Conservation (phyloP, 2,888 invertebrate genomes). For the Hedya salicella region DNA sequence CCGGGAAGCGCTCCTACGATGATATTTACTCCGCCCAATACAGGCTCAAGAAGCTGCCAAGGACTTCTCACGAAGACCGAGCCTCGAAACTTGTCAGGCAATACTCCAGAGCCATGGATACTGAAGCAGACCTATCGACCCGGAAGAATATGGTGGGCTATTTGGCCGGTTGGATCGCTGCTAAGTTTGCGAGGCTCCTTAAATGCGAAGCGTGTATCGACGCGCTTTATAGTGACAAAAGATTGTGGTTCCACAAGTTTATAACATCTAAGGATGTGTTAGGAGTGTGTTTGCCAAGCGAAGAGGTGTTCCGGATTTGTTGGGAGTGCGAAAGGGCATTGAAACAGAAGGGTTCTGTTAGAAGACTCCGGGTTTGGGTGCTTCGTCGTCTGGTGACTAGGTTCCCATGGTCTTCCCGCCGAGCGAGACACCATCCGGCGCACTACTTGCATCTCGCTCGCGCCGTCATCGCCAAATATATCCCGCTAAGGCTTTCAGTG, state of each 20-base stretch:
- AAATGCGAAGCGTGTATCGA: slow-evolving; percentile 38
- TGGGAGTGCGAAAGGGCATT: slow-evolving; percentile 30
- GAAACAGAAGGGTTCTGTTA: not conserved
- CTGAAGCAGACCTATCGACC: slow-evolving; percentile 7
- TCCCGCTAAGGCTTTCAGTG: not conserved
- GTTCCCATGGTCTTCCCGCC: slow-evolving; percentile 2
- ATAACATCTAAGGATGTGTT: slow-evolving; percentile 18
- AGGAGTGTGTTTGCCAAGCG: slow-evolving; percentile 29
- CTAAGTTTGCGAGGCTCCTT: slow-evolving; percentile 17
- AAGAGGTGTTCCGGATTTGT: slow-evolving; percentile 34
- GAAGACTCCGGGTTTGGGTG: not conserved
- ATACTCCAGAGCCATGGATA: slow-evolving; percentile 17
- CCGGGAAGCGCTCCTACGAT: slow-evolving; percentile 21
- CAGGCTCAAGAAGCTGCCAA: slow-evolving; percentile 5
- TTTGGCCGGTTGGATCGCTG: slow-evolving; percentile 37
- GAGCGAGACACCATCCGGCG: not conserved
- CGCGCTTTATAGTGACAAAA: slow-evolving; percentile 7
- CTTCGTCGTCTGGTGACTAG: not conserved
- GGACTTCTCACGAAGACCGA: not conserved
- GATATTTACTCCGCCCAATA: slow-evolving; percentile 26
- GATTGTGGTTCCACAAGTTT: slow-evolving; percentile 33
- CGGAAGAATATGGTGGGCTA: slow-evolving; percentile 28
- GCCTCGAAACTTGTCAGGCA: slow-evolving; percentile 9
- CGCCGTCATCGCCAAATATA: slow-evolving; percentile 12
- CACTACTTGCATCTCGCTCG: slow-evolving; percentile 11